phyloP scores from a whole-genome alignment of 2,888 invertebrate genomes.

The Xanthia togata region DNA sequence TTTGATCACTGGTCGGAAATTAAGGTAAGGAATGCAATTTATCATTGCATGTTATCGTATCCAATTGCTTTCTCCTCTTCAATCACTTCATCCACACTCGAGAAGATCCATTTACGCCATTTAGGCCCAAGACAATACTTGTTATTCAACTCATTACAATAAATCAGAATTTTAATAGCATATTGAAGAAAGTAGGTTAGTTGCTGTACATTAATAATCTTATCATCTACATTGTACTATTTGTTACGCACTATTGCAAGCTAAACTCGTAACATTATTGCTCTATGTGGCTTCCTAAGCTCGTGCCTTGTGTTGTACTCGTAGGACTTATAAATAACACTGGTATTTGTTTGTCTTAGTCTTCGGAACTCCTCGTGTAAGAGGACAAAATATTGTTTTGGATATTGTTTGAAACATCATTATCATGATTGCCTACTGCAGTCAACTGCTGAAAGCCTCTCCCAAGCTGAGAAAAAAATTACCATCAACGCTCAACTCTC shows the following conservation, averaged over 20 bases:
- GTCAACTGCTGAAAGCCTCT: neutral
- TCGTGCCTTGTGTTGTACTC: conserved; percentile 49
- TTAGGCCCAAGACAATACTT: conserved; percentile 23
- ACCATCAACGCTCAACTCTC: neutral
- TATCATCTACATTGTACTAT: conserved; percentile 51
- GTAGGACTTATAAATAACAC: conserved; percentile 53
- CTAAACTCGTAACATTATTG: conserved; percentile 54
- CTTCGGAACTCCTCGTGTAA: conserved; percentile 19
- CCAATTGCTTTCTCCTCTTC: neutral
- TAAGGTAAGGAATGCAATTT: neutral
- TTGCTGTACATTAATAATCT: conserved; percentile 55
- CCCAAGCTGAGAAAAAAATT: no score
- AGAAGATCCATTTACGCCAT: neutral
- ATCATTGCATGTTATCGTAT: conserved; percentile 9
- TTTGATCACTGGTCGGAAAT: neutral
- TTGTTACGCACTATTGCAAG: conserved; percentile 56
- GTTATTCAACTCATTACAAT: conserved; percentile 19
- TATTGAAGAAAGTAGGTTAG: conserved; percentile 49
- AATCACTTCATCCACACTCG: neutral
- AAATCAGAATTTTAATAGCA: conserved; percentile 25
- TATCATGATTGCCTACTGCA: neutral
- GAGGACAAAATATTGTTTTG: neutral
- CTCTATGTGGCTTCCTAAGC: conserved; percentile 63
- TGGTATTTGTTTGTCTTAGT: conserved; percentile 39
- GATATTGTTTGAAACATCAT: neutral